Evolutionary conservation across 2,888 invertebrate genomes (phyloP).

Genomic region (Caradrina kadenii): DNA sequence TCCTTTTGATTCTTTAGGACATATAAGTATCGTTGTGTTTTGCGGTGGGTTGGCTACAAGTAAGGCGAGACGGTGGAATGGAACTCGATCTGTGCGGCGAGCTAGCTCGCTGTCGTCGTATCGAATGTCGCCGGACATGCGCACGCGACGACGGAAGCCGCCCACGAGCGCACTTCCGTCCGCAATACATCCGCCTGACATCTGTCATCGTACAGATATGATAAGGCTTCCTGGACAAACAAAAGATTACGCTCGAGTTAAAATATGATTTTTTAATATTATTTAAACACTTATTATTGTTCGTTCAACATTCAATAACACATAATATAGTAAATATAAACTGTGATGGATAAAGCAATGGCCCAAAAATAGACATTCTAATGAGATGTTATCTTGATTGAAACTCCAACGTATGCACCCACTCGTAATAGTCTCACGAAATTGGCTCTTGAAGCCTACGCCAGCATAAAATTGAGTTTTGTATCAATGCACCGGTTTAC

Average conservation of each 20-base stretch:
- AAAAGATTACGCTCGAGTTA: constrained; percentile 32
- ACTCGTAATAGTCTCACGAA: constrained; percentile 32
- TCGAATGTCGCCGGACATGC: constrained; percentile 78
- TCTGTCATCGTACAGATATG: constrained; percentile 72
- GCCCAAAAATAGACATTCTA: constrained; percentile 20
- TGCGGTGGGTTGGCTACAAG: constrained; percentile 48
- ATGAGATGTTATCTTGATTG: constrained; percentile 17
- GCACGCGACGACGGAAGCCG: constrained; percentile 86
- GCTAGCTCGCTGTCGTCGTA: constrained; percentile 60
- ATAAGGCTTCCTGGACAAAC: constrained; percentile 82
- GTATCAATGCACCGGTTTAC: constrained; percentile 6
- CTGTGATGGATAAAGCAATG: constrained; percentile 17
- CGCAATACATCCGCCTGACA: constrained; percentile 66
- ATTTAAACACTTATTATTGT: background rate
- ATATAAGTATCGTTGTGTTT: constrained; percentile 16
- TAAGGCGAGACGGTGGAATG: constrained; percentile 71
- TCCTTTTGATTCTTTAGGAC: constrained; percentile 4
- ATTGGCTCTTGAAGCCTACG: constrained; percentile 28
- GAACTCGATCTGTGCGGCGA: constrained; percentile 75
- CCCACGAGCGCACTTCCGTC: constrained; percentile 79
- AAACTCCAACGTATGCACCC: constrained; percentile 26
- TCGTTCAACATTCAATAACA: constrained; percentile 4
- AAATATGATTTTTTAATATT: constrained; percentile 20
- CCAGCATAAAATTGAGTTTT: constrained; percentile 20
- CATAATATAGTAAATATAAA: constrained; percentile 6